phyloP scores from a whole-genome alignment of 2,888 invertebrate species.

The Iselma pallidipennis region DNA sequence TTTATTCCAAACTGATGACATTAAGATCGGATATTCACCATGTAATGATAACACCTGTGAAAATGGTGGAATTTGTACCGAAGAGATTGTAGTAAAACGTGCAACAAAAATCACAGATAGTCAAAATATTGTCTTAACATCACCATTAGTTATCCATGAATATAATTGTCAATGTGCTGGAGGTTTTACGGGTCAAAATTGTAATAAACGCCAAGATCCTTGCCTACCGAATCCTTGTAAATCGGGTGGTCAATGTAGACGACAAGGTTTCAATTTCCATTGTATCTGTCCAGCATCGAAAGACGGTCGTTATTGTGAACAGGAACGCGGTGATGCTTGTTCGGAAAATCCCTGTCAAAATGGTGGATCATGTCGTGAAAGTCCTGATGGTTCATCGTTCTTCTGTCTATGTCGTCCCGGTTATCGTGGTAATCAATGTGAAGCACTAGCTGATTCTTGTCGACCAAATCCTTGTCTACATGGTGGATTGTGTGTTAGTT shows the following conservation, averaged over 20 bases:
- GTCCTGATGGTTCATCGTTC: conserved; percentile 84
- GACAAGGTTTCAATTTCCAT: conserved; percentile 81
- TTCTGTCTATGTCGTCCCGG: conserved; percentile 92
- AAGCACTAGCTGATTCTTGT: conserved; percentile 86
- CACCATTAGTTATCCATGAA: conserved; percentile 77
- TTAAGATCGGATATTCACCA: conserved; percentile 77
- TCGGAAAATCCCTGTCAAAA: conserved; percentile 86
- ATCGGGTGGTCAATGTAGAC: conserved; percentile 80
- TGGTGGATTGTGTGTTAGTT: conserved; percentile 84
- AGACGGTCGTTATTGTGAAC: conserved; percentile 83
- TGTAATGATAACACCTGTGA: conserved; percentile 74
- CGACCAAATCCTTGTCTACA: conserved; percentile 91
- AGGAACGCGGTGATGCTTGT: conserved; percentile 83
- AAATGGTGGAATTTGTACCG: conserved; percentile 78
- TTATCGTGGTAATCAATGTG: conserved; percentile 89
- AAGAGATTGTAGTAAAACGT: conserved; percentile 69
- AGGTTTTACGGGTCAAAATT: conserved; percentile 81
- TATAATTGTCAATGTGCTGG: conserved; percentile 81
- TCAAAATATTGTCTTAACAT: conserved; percentile 78
- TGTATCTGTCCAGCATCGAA: conserved; percentile 79
- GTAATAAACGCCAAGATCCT: conserved; percentile 87
- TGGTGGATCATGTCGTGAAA: conserved; percentile 89
- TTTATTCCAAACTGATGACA: conserved; percentile 63
- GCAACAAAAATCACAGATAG: conserved; percentile 79
- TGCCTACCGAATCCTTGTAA: conserved; percentile 89